Base-by-base conservation (phyloP, 2,888 invertebrate species). In the Spialia ferax region DNA sequence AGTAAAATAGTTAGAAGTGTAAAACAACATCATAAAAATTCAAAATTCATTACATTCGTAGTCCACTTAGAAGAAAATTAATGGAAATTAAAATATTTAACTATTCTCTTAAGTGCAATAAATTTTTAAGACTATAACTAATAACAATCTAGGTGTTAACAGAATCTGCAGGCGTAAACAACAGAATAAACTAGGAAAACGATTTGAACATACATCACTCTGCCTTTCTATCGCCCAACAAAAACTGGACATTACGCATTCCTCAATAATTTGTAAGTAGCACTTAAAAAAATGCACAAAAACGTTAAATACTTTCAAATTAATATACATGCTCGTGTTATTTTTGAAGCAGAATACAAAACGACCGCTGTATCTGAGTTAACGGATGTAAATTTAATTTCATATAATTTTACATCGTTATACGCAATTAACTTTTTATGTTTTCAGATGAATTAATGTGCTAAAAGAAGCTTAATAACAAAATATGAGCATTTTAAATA, bases 391-490 rank as follows among this genome's bases (percentile, higher is more conserved):
- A 65, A 65, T 65, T 65, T 65, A 65, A 65, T 65, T 65, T 65
- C 65, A 65, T 65, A 65, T 65, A 65, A 65, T 65, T 65, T 65
- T 65, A 65, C 65, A 59, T 65, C 59, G 65, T 65, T 65, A 65
- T 59, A 65, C 65, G 65, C 59, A 65, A 65, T 65, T 65, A 65
- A 65, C 65, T 59, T 65, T 65, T 65, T 59, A 59, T 65, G 65
- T 66, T 66, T 66, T 66, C 65, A 60, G 65, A 65, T 65, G 65
- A 59, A 65, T 59, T 65, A 59, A 65, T 65, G 59, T 65, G 65
- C 65, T 59, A 65, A 65, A 60, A 65, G 59, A 65, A 65, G 65
- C 65, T 65, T 65, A 65, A 59, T 65, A 65, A 65, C 65, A 65
- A 65, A 66, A 66, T 66, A 66, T 66, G 66, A 60, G 60, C 54